Percentiles rank a stretch among this genome's conserved stretches.
phyloP scores from a whole-genome alignment of 2,888 invertebrate species.

The Rhynchonema sp. region DNA sequence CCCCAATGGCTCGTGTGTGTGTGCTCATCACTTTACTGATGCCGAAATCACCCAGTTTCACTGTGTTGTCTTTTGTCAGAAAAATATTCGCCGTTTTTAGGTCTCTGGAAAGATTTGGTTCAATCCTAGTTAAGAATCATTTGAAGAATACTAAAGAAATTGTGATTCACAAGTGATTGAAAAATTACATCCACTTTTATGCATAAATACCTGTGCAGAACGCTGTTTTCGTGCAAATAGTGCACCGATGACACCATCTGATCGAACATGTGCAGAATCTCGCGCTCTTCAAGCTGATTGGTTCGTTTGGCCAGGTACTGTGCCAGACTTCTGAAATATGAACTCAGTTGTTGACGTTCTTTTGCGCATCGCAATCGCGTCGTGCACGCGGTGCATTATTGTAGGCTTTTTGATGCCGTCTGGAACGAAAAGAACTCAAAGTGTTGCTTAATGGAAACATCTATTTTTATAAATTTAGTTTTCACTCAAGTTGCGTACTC shows the following conservation, averaged over 20 bases:
- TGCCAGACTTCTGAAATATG: constrained; percentile 39
- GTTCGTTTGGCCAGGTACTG: constrained; percentile 42
- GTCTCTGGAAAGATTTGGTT: constrained; percentile 40
- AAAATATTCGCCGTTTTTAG: constrained; percentile 55
- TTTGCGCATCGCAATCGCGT: background rate
- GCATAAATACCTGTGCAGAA: constrained; percentile 34
- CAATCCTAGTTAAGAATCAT: no score
- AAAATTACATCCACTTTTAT: no score
- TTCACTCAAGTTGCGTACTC: no score
- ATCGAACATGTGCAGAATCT: constrained; percentile 43
- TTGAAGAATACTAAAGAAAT: no score
- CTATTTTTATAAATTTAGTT: no score
- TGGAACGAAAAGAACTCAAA: no score
- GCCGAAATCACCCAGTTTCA: constrained; percentile 55
- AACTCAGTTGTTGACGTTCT: no score
- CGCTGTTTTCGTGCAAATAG: constrained; percentile 50
- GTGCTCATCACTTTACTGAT: constrained; percentile 53
- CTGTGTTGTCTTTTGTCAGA: constrained; percentile 43
- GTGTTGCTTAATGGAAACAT: no score
- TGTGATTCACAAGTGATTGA: no score
- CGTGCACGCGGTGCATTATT: background rate
- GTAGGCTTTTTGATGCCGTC: no score
- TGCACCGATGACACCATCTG: constrained; percentile 49
- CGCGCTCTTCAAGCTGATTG: constrained; percentile 41
- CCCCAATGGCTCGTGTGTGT: constrained; percentile 33